Conservation (phyloP, 2,888 invertebrate species). For the Euzetes globulus region DNA sequence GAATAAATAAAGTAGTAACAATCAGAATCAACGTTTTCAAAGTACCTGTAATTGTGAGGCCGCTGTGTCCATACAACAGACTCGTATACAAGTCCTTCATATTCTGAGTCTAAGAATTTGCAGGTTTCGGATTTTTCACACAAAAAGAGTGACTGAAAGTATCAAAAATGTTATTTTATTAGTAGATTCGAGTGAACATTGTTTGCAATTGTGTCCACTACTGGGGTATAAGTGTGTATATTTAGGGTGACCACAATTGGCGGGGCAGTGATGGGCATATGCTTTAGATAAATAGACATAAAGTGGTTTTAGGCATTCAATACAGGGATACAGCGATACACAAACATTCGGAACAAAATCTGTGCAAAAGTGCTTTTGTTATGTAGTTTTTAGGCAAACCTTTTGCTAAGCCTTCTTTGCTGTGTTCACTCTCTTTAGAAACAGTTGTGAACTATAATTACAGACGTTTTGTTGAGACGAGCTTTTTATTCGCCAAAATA, state of each 20-base stretch:
- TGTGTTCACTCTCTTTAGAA: background rate
- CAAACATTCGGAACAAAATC: background rate
- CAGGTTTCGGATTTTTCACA: background rate
- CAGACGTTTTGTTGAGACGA: slow-evolving; percentile 15
- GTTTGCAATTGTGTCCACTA: slow-evolving; percentile 10
- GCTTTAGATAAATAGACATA: slow-evolving; percentile 22
- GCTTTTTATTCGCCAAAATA: slow-evolving; percentile 24
- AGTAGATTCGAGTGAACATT: background rate
- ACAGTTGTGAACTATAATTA: slow-evolving; percentile 30
- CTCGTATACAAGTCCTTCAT: too few species aligned
- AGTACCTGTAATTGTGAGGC: too few species aligned
- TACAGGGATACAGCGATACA: slow-evolving; percentile 18
- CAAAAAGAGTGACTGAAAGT: background rate
- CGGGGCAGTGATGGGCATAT: background rate
- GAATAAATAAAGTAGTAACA: too few species aligned
- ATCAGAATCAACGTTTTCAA: too few species aligned
- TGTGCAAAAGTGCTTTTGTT: slow-evolving; percentile 14
- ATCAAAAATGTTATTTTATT: slow-evolving; percentile 11
- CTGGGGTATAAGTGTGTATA: slow-evolving; percentile 16
- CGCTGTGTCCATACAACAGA: too few species aligned
- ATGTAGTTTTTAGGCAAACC: slow-evolving; percentile 25
- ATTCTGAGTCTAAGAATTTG: too few species aligned
- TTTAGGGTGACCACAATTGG: slow-evolving; percentile 23
- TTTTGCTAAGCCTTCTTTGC: slow-evolving; percentile 20
- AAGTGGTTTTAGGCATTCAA: slow-evolving; percentile 27